Evolutionary conservation across 2,797 vertebrate genomes (phyloP).

Genomic region (Lophotriccus pileatus): DNA sequence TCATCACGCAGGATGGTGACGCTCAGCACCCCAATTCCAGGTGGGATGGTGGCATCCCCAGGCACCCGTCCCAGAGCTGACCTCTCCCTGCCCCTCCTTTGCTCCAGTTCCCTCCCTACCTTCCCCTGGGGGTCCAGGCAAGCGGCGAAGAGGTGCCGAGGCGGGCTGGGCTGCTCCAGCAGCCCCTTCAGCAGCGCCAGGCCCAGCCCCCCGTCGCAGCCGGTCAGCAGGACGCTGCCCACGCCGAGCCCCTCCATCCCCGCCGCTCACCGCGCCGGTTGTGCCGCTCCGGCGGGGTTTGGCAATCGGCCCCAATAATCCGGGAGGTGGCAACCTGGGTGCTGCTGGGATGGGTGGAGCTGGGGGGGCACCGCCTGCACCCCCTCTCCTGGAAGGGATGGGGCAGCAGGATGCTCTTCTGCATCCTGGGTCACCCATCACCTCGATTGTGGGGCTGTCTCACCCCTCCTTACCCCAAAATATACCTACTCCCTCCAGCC

Average conservation of each 20-base stretch:
- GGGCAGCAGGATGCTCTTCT: not conserved
- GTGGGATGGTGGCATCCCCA: not conserved
- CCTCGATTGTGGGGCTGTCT: not conserved
- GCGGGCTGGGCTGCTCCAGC: slow-evolving; percentile 1
- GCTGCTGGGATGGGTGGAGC: not conserved
- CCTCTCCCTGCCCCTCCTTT: fast-evolving
- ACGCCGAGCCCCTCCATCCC: not conserved
- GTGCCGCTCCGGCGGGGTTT: not conserved
- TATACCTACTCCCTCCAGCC: not conserved
- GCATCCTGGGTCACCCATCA: not conserved
- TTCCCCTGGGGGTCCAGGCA: slow-evolving; percentile 26
- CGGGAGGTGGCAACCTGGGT: not conserved
- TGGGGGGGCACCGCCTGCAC: not conserved
- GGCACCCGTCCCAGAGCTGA: not conserved
- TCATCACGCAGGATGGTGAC: fast-evolving
- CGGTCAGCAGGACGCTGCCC: not conserved
- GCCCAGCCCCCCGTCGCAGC: not conserved
- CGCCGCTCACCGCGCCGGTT: not conserved
- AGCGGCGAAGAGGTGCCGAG: not conserved
- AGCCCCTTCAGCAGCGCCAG: slow-evolving; percentile 25
- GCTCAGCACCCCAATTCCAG: not conserved
- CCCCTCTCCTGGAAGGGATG: not conserved
- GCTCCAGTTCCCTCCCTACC: fast-evolving
- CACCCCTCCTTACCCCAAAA: not conserved
- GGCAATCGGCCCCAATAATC: not conserved